These are phyloP conservation scores for Malthinus seriepunctatus DNA, from an alignment of 2,888 invertebrate genomes.

Conservation along the genomic window DNA sequence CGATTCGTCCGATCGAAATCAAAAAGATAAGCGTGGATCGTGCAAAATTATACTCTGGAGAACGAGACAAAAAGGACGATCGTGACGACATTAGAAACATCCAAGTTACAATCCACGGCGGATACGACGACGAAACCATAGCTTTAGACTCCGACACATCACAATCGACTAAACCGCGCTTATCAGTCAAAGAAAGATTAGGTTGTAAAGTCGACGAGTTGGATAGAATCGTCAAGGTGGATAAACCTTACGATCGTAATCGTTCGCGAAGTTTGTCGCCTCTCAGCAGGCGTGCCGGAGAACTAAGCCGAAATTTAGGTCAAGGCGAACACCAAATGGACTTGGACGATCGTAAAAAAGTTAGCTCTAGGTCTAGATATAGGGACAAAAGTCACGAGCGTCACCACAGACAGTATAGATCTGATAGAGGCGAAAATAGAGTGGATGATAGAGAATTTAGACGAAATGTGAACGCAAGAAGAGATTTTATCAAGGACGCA, in stretches of 20 bases:
- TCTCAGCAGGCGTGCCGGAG: slow-evolving; percentile 53
- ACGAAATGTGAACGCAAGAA: slow-evolving; percentile 43
- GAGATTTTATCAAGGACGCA: slow-evolving; percentile 31
- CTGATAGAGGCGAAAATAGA: slow-evolving; percentile 42
- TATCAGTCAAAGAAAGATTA: slow-evolving; percentile 79
- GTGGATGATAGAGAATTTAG: slow-evolving; percentile 43
- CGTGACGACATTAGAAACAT: slow-evolving; percentile 54
- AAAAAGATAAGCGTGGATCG: slow-evolving; percentile 73
- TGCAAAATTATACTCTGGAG: slow-evolving; percentile 67
- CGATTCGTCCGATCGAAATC: slow-evolving; percentile 74
- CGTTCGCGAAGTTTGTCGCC: slow-evolving; percentile 57
- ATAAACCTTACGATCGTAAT: slow-evolving; percentile 55
- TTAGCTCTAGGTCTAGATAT: slow-evolving; percentile 41
- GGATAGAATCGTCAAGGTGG: slow-evolving; percentile 57
- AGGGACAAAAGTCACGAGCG: slow-evolving; percentile 40
- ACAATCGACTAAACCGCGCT: slow-evolving; percentile 57
- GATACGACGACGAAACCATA: slow-evolving; percentile 46
- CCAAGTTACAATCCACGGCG: slow-evolving; percentile 61
- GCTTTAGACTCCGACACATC: slow-evolving; percentile 27
- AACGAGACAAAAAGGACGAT: slow-evolving; percentile 41
- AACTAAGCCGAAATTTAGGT: slow-evolving; percentile 49
- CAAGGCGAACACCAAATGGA: slow-evolving; percentile 50
- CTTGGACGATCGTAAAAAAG: slow-evolving; percentile 39
- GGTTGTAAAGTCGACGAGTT: slow-evolving; percentile 74
- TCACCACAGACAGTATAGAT: slow-evolving; percentile 21